Conservation (phyloP, 2,113 vertebrate genomes). For the Telmatochromis sp. region DNA sequence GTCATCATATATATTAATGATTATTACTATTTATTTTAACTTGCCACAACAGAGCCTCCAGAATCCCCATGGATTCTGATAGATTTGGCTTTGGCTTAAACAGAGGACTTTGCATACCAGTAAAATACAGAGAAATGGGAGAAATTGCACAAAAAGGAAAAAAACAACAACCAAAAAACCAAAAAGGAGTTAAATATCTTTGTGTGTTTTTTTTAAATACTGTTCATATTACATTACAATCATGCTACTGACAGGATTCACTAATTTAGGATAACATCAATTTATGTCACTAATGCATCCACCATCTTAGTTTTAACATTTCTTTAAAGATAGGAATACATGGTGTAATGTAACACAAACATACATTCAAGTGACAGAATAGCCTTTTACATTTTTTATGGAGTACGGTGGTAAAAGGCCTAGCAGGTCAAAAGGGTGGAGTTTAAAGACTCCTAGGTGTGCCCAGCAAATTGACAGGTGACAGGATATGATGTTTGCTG, state of each 20-base stretch:
- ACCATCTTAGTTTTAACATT: neutral
- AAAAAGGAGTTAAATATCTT: neutral
- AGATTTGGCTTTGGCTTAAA: neutral
- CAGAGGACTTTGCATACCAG: neutral
- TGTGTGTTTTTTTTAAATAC: neutral
- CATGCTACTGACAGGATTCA: neutral
- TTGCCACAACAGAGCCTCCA: neutral
- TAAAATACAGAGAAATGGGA: neutral
- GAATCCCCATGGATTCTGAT: neutral
- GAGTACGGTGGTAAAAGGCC: neutral
- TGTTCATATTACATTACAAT: neutral
- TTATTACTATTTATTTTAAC: neutral
- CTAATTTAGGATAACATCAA: neutral
- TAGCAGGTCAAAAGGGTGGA: neutral
- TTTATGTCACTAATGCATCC: neutral
- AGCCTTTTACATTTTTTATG: neutral
- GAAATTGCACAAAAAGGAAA: neutral
- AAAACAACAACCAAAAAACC: neutral
- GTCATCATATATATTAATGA: neutral
- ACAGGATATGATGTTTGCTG: neutral
- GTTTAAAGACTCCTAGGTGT: neutral
- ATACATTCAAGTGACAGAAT: neutral
- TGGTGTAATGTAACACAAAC: neutral
- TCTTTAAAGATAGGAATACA: neutral
- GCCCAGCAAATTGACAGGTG: neutral